These are phyloP conservation scores for Microchrysa polita DNA, from an alignment of 2,888 invertebrate genomes.

Conservation along the genomic window DNA sequence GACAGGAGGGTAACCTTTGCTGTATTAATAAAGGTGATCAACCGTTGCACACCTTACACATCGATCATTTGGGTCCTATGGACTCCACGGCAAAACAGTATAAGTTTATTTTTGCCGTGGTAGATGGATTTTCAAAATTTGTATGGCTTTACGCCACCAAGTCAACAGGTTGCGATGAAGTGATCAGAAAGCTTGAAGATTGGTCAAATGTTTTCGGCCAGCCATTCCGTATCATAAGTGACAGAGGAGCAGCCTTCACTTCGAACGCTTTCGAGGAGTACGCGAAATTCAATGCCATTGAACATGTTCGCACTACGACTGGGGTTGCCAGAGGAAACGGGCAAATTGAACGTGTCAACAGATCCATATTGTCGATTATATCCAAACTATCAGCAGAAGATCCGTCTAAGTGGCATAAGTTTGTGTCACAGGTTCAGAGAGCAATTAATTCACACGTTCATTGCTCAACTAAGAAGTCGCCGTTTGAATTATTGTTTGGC, in stretches of 20 bases:
- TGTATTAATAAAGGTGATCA: conserved; percentile 47
- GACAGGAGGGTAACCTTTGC: conserved; percentile 56
- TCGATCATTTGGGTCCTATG: conserved; percentile 44
- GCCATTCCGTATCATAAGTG: conserved; percentile 53
- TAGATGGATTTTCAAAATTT: conserved; percentile 57
- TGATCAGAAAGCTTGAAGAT: conserved; percentile 55
- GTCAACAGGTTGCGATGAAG: conserved; percentile 53
- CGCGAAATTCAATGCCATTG: conserved; percentile 51
- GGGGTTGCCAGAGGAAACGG: conserved; percentile 58
- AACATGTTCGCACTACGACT: conserved; percentile 53
- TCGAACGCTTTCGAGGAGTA: conserved; percentile 55
- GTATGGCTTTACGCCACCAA: conserved; percentile 57
- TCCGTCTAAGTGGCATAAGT: conserved; percentile 16
- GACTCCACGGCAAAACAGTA: conserved; percentile 47
- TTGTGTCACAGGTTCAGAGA: not conserved
- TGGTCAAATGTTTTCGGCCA: conserved; percentile 58
- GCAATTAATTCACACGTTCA: conserved; percentile 7
- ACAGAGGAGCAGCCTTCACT: conserved; percentile 55
- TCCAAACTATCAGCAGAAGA: not conserved
- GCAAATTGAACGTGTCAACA: too few species aligned
- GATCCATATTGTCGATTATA: conserved; percentile 52
- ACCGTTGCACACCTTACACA: conserved; percentile 43
- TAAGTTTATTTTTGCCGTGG: conserved; percentile 56
- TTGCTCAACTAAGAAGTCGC: conserved; percentile 20
- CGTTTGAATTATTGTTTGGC: conserved; percentile 38